phyloP scores from a whole-genome alignment of 1,140 invertebrate species.

The Parapsyche elsis region DNA sequence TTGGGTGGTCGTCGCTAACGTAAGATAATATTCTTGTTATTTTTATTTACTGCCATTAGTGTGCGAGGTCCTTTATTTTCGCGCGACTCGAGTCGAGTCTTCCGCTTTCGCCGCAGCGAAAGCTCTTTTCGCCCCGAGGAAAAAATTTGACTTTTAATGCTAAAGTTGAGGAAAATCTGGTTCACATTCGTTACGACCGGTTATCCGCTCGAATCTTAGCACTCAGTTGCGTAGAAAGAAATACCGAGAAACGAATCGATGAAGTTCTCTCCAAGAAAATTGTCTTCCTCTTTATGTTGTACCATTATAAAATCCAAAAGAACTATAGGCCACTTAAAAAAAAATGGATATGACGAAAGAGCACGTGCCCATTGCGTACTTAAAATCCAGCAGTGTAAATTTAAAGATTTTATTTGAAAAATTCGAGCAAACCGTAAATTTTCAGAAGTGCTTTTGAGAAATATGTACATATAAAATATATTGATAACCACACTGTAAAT shows the following conservation, averaged over 20 bases:
- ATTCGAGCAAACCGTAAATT: too few species aligned
- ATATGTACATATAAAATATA: too few species aligned
- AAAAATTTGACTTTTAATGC: neutral
- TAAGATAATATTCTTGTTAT: constrained; percentile 52
- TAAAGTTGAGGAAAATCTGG: neutral
- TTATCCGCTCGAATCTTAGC: neutral
- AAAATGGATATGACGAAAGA: too few species aligned
- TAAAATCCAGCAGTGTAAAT: too few species aligned
- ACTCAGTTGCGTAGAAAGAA: neutral
- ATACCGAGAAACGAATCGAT: too few species aligned
- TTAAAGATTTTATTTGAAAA: too few species aligned
- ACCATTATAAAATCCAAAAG: too few species aligned
- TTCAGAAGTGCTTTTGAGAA: too few species aligned
- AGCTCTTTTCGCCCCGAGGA: neutral
- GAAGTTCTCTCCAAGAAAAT: too few species aligned
- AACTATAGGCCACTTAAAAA: too few species aligned
- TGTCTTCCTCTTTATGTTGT: too few species aligned
- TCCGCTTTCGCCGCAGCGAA: neutral
- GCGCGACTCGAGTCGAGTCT: neutral
- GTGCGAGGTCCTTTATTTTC: neutral
- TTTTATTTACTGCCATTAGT: constrained; percentile 44
- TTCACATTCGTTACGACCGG: constrained; percentile 3
- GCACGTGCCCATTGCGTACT: neutral
- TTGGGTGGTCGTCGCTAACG: neutral
- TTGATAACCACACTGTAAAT: too few species aligned